Evolutionary conservation across 2,888 invertebrate species (phyloP), one percentile per base, ranked within the genome.

Genomic region (Yponomeuta sedellus): DNA sequence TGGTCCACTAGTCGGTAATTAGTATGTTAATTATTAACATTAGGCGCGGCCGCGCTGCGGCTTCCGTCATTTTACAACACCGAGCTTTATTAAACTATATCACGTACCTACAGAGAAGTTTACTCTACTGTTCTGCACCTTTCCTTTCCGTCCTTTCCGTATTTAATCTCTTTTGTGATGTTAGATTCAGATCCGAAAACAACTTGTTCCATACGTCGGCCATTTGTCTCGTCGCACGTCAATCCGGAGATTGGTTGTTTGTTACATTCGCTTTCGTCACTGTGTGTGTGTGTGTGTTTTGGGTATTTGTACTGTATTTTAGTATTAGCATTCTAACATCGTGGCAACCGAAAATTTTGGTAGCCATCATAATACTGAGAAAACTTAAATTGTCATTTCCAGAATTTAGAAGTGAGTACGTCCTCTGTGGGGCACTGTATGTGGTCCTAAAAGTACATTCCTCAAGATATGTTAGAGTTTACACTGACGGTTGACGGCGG

Each of bases 11-110:
- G 58, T n/a, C 2, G 58, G 58, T 20, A 58, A 58, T 58, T 58
- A 58, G 58, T 22, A 19, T 10, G 20, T 19, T 58, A 58, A 58
- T 58, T 58, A 19, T 22, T 58, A 52, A 16, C 44, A 52, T 52
- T 52, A 52, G 44, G 44, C 44, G 44, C 44, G 44, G 12, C 16
- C 44, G 44, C 12, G 44, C 44, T 16, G 44, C 44, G 44, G 44
- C 44, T 52, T 52, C 44, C 44, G 44, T 52, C 44, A 52, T 52
- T 52, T 52, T 16, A 52, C 44, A 52, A 52, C 44, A 52, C 44
- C 16, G 44, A 52, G 16, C 44, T 52, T 52, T 52, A 52, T 52
- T 52, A 52, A 52, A 52, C 16, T 52, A 16, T 52, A 34, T 52
- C 44, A 12, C 16, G 44, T 16, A 16, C 12, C 12, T 16, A 52